phyloP scores from a whole-genome alignment of 2,113 vertebrate species.

The Halichoeres trimaculatus region DNA sequence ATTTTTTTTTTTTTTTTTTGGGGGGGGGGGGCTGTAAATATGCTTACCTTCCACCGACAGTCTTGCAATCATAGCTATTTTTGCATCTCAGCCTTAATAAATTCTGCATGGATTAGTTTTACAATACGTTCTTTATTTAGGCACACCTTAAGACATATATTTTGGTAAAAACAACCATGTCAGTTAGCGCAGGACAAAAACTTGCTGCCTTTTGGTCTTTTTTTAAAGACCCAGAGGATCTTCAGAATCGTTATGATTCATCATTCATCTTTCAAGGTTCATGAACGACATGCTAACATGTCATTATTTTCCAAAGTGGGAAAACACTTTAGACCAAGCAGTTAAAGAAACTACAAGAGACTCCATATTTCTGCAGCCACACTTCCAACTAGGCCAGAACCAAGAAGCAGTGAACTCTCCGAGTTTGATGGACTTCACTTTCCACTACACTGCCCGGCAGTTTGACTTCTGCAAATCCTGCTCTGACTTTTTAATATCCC shows the following conservation, averaged over 20 bases:
- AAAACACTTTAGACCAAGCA: neutral
- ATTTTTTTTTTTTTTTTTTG: no score
- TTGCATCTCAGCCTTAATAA: no score
- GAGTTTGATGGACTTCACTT: slow-evolving; percentile 15
- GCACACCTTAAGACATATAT: no score
- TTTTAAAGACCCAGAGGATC: no score
- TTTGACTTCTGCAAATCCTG: slow-evolving; percentile 17
- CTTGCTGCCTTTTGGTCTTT: neutral
- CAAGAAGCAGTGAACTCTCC: neutral
- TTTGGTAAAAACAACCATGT: no score
- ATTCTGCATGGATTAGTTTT: no score
- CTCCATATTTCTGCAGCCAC: neutral
- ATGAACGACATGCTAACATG: neutral
- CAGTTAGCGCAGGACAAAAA: neutral
- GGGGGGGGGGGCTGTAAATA: no score
- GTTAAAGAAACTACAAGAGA: neutral
- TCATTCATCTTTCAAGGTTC: neutral
- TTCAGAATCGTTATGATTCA: neutral
- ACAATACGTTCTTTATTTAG: no score
- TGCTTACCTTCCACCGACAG: no score
- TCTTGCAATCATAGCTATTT: no score
- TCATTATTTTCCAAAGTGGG: neutral
- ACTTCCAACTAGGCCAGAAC: neutral
- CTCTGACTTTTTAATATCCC: slow-evolving; percentile 31
- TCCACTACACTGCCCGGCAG: neutral